These are phyloP conservation scores for Aldrovandia affinis DNA, from an alignment of 2,797 vertebrate genomes.

Conservation along the genomic window DNA sequence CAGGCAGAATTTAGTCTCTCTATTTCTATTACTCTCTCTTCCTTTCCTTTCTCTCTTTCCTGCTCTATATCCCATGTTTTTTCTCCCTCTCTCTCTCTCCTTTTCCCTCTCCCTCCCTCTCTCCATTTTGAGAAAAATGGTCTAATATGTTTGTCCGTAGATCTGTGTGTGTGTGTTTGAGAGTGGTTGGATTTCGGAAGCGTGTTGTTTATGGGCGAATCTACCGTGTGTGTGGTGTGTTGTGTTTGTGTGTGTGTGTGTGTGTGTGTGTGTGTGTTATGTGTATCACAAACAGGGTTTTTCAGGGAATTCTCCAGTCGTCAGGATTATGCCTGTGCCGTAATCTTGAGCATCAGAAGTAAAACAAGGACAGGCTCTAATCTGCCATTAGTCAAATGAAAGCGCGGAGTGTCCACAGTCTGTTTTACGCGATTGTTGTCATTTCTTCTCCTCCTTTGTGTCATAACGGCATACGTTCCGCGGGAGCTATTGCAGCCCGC, in stretches of 20 bases:
- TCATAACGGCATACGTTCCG: not conserved
- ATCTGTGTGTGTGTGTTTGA: slow-evolving; percentile 17
- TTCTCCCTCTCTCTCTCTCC: not conserved
- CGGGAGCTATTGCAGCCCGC: not conserved
- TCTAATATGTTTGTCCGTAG: slow-evolving; percentile 15
- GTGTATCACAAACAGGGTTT: not conserved
- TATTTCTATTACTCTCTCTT: slow-evolving; percentile 13
- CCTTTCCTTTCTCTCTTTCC: slow-evolving; percentile 16
- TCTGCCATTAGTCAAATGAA: slow-evolving; percentile 22
- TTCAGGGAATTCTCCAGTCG: not conserved
- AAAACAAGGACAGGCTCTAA: not conserved
- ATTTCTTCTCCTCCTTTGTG: not conserved
- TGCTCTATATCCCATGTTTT: not conserved
- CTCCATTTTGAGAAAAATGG: slow-evolving; percentile 38
- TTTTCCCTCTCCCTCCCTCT: slow-evolving; percentile 2
- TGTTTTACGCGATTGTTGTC: not conserved
- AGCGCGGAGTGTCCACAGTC: not conserved
- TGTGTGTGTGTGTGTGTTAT: not conserved
- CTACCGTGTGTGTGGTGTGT: not conserved
- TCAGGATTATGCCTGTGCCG: not conserved
- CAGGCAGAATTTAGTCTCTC: not conserved
- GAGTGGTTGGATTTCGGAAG: not conserved
- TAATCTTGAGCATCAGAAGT: slow-evolving; percentile 1
- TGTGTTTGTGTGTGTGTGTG: slow-evolving; percentile 33
- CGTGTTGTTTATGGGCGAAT: slow-evolving; percentile 2